Conservation (phyloP, 2,797 vertebrate species). For the Mormyrus hasselquistii region DNA sequence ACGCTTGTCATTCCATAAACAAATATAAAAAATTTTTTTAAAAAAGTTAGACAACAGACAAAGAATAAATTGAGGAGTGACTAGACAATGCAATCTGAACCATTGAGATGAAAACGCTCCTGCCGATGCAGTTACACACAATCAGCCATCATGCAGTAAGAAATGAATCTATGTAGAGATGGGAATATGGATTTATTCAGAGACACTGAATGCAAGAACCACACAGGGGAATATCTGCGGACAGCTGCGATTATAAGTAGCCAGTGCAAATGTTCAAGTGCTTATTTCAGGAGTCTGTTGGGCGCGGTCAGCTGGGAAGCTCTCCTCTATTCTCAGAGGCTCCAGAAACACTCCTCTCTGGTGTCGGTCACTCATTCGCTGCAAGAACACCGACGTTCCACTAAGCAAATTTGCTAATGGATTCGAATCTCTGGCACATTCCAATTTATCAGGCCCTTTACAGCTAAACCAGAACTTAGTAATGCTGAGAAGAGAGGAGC, state of each 20-base stretch:
- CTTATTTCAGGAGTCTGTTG: slow-evolving; percentile 15
- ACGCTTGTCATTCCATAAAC: background rate
- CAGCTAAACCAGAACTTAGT: background rate
- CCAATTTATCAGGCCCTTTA: background rate
- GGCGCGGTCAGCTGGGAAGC: slow-evolving; percentile 20
- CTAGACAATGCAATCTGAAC: background rate
- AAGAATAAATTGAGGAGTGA: background rate
- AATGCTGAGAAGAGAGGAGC: background rate
- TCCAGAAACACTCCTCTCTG: slow-evolving; percentile 48
- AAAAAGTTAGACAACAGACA: background rate
- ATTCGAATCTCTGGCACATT: background rate
- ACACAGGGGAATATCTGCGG: background rate
- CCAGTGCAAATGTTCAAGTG: background rate
- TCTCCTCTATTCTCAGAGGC: slow-evolving; percentile 54
- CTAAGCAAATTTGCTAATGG: slow-evolving; percentile 44
- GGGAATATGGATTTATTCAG: background rate
- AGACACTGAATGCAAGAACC: background rate
- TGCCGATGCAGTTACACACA: background rate
- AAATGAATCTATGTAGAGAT: background rate
- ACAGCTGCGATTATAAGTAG: slow-evolving; percentile 1
- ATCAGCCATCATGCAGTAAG: background rate
- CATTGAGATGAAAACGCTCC: background rate
- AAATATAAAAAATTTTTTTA: background rate
- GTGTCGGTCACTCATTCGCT: slow-evolving; percentile 46
- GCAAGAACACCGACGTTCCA: slow-evolving; percentile 25